Base-by-base conservation (phyloP, 1,140 invertebrate genomes). In the Pseudomyrmex flavicornis region DNA sequence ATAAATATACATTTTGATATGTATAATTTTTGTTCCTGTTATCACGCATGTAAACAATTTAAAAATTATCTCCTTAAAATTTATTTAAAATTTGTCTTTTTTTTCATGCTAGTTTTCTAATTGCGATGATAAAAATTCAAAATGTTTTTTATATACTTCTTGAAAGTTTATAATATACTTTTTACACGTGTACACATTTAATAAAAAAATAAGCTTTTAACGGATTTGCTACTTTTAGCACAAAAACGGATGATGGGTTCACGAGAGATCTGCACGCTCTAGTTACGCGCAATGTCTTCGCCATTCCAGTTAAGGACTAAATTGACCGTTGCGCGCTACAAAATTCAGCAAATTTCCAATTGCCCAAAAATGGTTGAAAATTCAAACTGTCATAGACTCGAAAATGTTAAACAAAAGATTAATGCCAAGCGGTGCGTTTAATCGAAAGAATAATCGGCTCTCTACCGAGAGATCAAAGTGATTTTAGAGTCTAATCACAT, bases 321-420 rank as follows among this genome's bases (percentile, higher is more conserved):
- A 75, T 75, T 75, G 44, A 75, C 58, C 73, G 48, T 75, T 50
- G 44, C 58, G 50, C 63, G 59, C 44, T 48, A 35, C 35, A 63
- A 17, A 44, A 75, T 75, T 75, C 58, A 75, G 26, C 44, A 75
- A 75, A 75, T 63, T 48, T 15, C 10, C 72, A 75, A 63, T 75
- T 62, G 72, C 10, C 10, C 20, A 48, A 62, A 15, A 48, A 17
- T 63, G 15, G 44, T 63, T 26, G 44, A 63, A 63, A 75, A n/a
- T 75, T 48, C 58, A 63, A 75, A 35, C 0, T 35, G 35, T 26
- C 5, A 13, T 48, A 62, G 20, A 20, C 22, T 10, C n/a, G 35
- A 9, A 48, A 52, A 70, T 70, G 50, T 72, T 48, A 46, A 75
- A 75, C 20, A 72, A 72, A 72, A 72, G 58, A 62, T 74, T 73